Evolutionary conservation across 2,888 invertebrate species (phyloP).

Genomic region (Zaprionus obscuricornis): DNA sequence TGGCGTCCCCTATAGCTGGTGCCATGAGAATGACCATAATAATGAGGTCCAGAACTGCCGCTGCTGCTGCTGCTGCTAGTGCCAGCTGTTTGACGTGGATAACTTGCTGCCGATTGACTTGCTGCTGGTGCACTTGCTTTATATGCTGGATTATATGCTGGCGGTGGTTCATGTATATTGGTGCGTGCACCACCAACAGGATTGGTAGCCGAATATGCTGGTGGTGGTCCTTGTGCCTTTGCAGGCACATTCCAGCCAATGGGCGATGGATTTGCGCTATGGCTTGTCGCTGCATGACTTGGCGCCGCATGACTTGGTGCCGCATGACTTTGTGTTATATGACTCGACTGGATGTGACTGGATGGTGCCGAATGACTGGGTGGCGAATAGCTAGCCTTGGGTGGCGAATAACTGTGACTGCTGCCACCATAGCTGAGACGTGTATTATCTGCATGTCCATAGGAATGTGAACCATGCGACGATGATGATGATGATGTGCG

Average conservation of each 20-base stretch:
- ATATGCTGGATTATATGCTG: conserved; percentile 76
- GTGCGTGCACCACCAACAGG: conserved; percentile 80
- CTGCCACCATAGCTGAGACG: conserved; percentile 66
- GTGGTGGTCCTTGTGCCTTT: conserved; percentile 81
- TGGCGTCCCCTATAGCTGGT: conserved; percentile 48
- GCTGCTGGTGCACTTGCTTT: conserved; percentile 75
- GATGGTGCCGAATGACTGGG: conserved; percentile 1
- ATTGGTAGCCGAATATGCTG: conserved; percentile 79
- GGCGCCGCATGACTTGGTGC: conserved; percentile 45
- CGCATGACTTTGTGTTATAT: conserved; percentile 48
- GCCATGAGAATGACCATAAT: conserved; percentile 56
- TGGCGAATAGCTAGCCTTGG: conserved; percentile 1
- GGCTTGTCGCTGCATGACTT: no score
- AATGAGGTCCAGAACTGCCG: no score
- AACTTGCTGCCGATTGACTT: conserved; percentile 69
- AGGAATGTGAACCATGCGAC: conserved; percentile 11
- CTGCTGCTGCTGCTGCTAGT: conserved; percentile 6
- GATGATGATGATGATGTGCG: conserved; percentile 39
- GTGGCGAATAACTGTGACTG: conserved; percentile 46
- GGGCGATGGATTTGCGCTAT: conserved; percentile 57
- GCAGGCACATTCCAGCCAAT: conserved; percentile 82
- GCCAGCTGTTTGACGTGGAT: conserved; percentile 35
- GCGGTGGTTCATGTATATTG: conserved; percentile 80
- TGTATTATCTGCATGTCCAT: conserved; percentile 42
- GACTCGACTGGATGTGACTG: conserved; percentile 9